Conservation (phyloP, 1,140 invertebrate genomes). For the Ostrea denselamellosa region DNA sequence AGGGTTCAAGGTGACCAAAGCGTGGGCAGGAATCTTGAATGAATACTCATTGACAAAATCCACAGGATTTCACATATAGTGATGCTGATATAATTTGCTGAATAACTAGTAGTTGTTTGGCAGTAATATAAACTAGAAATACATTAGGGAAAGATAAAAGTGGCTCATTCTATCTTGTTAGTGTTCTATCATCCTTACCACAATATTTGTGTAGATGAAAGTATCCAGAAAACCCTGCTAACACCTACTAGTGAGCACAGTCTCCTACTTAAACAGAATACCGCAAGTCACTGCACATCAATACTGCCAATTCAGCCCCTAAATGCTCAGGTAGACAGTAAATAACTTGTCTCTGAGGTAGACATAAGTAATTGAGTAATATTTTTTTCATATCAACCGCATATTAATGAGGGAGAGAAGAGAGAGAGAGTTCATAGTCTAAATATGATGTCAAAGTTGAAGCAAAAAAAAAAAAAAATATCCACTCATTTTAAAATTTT, state of each 20-base stretch:
- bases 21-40: neutral
- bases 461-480: neutral
- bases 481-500: neutral
- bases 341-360: neutral
- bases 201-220: neutral
- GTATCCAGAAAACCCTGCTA: neutral
- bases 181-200: neutral
- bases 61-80: neutral
- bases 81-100: neutral
- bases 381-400: too few species aligned
- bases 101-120: conserved; percentile 2
- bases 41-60: neutral
- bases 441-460: neutral
- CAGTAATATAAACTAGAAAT: neutral
- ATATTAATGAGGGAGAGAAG: neutral
- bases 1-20: neutral
- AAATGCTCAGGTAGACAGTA: neutral
- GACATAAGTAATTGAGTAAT: neutral
- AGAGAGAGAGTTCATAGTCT: neutral
- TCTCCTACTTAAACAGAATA: neutral
- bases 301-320: neutral
- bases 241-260: neutral
- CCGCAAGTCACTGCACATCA: neutral
- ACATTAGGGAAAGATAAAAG: conserved; percentile 7
- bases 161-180: neutral